A percentile compares a stretch with the other conserved stretches of the same genome.
These are phyloP conservation scores for Cantharis rustica DNA, from an alignment of 2,888 invertebrate genomes.

Conservation along the genomic window DNA sequence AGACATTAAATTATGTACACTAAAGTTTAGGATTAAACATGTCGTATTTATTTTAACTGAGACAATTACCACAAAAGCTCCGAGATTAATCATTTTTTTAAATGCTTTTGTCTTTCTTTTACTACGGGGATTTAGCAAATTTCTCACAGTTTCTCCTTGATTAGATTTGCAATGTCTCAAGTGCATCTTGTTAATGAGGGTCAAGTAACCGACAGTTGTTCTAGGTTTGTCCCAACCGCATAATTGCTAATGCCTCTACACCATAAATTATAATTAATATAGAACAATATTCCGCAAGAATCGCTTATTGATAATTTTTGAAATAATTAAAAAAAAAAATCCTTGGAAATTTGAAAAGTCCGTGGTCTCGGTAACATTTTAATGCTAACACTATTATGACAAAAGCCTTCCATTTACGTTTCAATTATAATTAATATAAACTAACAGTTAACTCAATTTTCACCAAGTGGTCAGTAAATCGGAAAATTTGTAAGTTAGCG, in stretches of 20 bases:
- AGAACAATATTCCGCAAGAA: neutral
- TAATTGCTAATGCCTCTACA: neutral
- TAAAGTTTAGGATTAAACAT: conserved; percentile 24
- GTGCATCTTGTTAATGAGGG: neutral
- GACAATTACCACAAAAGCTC: conserved; percentile 9
- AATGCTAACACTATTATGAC: neutral
- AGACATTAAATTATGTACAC: conserved; percentile 30
- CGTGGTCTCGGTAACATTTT: neutral
- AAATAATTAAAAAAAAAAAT: no score
- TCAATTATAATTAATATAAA: neutral
- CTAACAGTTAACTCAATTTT: neutral
- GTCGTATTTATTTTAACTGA: conserved; percentile 19
- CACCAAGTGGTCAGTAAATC: neutral
- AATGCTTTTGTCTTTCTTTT: neutral
- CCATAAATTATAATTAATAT: neutral
- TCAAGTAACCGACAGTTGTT: neutral
- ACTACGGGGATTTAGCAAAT: neutral
- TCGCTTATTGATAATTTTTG: neutral
- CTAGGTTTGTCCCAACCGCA: neutral
- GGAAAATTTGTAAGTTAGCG: neutral
- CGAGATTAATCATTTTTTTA: conserved; percentile 9
- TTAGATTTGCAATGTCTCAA: neutral
- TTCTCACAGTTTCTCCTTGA: neutral
- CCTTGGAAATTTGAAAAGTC: no score
- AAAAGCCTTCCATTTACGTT: neutral